phyloP scores from a whole-genome alignment of 2,888 invertebrate genomes.

The Drosophila anomelani region DNA sequence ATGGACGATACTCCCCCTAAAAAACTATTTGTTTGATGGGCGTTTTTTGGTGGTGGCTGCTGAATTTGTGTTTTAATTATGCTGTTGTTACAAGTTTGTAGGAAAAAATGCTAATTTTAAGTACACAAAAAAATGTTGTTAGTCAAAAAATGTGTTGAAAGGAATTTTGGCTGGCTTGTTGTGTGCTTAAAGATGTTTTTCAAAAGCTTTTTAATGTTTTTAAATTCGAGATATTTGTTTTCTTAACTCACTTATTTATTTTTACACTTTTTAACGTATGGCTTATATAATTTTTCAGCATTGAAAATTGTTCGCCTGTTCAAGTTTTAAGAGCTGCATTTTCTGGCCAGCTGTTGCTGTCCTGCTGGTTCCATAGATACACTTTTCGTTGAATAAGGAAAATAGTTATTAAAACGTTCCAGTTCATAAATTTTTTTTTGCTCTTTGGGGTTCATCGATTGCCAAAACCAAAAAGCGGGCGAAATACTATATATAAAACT shows the following conservation, averaged over 20 bases:
- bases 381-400: constrained; percentile 19
- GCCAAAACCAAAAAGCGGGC: constrained; percentile 26
- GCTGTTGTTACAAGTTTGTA: background rate
- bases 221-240: background rate
- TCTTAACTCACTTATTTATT: background rate
- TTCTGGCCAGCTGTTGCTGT: background rate
- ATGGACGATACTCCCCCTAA: constrained; percentile 5
- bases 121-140: background rate
- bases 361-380: constrained; percentile 10
- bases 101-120: background rate
- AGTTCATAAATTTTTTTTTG: constrained; percentile 45
- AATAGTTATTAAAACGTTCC: constrained; percentile 52
- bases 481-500: constrained; percentile 43
- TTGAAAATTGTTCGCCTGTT: background rate
- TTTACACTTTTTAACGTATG: background rate
- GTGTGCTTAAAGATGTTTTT: background rate
- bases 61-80: constrained; percentile 51
- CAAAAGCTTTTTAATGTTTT: background rate
- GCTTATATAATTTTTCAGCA: background rate
- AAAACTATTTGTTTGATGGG: constrained; percentile 30
- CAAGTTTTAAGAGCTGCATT: background rate
- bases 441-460: constrained; percentile 56
- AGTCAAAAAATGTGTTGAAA: background rate
- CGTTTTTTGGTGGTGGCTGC: constrained; percentile 37
- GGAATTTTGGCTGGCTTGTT: background rate